These are phyloP conservation scores for Mormyrus lacerda DNA, from an alignment of 2,113 vertebrate species.

Conservation along the genomic window DNA sequence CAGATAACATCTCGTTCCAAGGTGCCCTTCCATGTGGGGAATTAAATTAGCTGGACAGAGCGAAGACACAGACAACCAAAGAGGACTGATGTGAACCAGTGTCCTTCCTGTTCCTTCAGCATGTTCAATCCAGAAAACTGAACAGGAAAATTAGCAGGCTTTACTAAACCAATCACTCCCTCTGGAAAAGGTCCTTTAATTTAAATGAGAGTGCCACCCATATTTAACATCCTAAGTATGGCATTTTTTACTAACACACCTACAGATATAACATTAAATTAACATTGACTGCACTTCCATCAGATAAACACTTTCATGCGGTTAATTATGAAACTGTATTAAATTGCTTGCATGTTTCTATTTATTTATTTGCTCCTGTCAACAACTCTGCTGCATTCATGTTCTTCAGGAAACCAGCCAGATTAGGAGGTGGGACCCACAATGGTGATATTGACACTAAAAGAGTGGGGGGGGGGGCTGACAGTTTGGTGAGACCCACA, in stretches of 20 bases:
- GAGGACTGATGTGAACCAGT: not conserved
- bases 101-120: not conserved
- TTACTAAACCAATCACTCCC: not conserved
- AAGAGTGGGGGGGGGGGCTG: not conserved
- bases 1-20: conserved; percentile 21
- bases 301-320: not conserved
- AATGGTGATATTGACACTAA: too few relatives aligned
- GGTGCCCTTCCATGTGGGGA: conserved; percentile 16
- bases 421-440: not conserved
- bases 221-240: not conserved
- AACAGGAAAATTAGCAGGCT: not conserved
- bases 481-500: not conserved
- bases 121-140: not conserved
- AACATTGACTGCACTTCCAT: not conserved
- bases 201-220: not conserved
- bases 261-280: not conserved
- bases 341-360: not conserved
- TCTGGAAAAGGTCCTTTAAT: not conserved
- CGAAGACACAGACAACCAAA: not conserved
- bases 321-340: not conserved
- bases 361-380: not conserved
- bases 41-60: conserved; percentile 13
- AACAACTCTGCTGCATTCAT: not conserved
- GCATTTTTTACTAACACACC: not conserved
- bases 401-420: not conserved